Conservation (phyloP, 2,113 vertebrate species). For the Phalacrocorax pelagicus region DNA sequence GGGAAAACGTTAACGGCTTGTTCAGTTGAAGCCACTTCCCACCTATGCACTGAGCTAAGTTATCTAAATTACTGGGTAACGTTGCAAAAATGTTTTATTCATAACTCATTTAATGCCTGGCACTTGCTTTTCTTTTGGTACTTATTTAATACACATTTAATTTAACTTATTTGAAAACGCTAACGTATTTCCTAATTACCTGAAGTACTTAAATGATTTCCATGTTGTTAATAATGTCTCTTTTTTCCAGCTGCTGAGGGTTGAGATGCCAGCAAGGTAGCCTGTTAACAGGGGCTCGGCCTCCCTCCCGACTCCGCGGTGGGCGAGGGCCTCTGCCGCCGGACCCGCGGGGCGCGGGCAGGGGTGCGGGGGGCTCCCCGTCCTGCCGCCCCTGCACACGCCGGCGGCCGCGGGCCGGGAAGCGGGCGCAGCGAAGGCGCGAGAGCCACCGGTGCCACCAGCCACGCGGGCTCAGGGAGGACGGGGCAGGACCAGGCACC, state of each 20-base stretch:
- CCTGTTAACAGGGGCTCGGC: background rate
- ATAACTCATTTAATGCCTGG: background rate
- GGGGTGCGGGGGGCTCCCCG: rapidly evolving
- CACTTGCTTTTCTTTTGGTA: background rate
- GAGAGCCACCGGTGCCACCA: background rate
- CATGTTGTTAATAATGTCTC: background rate
- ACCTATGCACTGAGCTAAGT: background rate
- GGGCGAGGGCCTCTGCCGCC: rapidly evolving
- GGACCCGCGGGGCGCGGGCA: too few species aligned
- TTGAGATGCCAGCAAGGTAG: background rate
- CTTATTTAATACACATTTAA: constrained; percentile 17
- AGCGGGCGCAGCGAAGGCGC: too few species aligned
- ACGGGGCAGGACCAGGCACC: background rate
- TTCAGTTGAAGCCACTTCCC: background rate
- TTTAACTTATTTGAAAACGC: background rate
- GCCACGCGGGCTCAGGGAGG: background rate
- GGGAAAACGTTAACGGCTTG: background rate
- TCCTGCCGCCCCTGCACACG: background rate
- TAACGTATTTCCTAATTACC: constrained; percentile 30
- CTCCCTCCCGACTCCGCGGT: background rate
- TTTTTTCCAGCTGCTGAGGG: background rate
- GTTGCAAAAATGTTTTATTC: background rate
- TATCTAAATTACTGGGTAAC: background rate
- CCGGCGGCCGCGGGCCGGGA: background rate
- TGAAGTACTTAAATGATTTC: background rate